These are phyloP conservation scores for Leptoteleia sp. DNA, from an alignment of 1,140 invertebrate genomes.

Conservation along the genomic window DNA sequence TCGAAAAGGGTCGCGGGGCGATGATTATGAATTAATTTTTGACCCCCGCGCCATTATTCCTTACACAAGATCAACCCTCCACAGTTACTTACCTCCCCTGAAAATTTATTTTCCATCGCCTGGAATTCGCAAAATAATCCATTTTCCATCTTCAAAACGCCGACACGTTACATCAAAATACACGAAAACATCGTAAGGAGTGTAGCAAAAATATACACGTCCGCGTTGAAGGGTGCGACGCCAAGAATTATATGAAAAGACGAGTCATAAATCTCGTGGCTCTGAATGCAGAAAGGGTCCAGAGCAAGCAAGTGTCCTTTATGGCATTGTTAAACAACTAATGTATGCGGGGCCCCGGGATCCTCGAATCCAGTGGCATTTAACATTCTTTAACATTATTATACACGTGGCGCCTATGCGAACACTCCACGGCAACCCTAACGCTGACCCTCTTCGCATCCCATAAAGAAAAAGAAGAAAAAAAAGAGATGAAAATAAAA, in stretches of 20 bases:
- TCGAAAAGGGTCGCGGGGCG: constrained; percentile 46
- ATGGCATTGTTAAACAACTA: constrained; percentile 82
- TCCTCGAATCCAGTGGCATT: constrained; percentile 72
- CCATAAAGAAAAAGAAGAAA: too few relatives aligned
- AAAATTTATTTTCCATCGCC: too few relatives aligned
- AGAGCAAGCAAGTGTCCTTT: constrained; percentile 80
- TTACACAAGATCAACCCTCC: background rate
- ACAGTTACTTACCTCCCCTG: background rate
- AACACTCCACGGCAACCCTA: constrained; percentile 53
- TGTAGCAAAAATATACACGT: constrained; percentile 49
- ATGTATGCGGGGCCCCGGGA: constrained; percentile 78
- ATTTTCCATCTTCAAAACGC: too few relatives aligned
- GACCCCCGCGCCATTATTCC: constrained; percentile 13
- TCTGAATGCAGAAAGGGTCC: constrained; percentile 65
- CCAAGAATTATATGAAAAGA: constrained; percentile 75
- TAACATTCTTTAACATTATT: constrained; percentile 82
- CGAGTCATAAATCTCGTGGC: constrained; percentile 74
- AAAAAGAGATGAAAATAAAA: too few relatives aligned
- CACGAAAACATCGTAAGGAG: constrained; percentile 44
- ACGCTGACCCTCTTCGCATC: constrained; percentile 64
- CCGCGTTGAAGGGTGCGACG: constrained; percentile 65
- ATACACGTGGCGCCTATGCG: constrained; percentile 79
- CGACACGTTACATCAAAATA: constrained; percentile 28
- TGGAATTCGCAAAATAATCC: too few relatives aligned
- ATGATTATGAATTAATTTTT: constrained; percentile 64